Evolutionary conservation across 35 echinoderm and acorn worm genomes (phyloP), one percentile per base, ranked within the genome.

Genomic region (Lytechinus pictus): DNA sequence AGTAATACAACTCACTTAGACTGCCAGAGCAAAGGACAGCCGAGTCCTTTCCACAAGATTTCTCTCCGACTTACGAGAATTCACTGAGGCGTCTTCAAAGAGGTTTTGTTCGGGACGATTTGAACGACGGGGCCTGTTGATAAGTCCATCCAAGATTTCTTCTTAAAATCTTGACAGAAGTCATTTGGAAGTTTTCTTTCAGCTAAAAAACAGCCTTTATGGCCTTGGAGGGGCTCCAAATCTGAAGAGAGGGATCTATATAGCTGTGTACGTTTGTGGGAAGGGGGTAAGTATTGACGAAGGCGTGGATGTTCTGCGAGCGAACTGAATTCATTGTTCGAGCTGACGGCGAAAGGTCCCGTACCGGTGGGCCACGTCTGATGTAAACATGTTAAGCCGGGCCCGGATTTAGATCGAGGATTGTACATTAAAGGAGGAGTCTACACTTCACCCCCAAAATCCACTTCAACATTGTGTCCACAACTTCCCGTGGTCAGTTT

Each of bases 331-430:
- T 16, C 66, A 79, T 79, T 79, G 66, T 79, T n/a, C 66, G 5
- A 79, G 16, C 66, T 24, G 6, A 24, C 66, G 66, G 21, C 66
- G 66, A 79, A 79, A 79, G n/a, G 66, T 24, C 66, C 66, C 66
- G 66, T 16, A 79, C 66, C 66, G 61, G 19, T 24, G 66, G 66
- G n/a, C 66, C 21, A 79, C 66, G 66, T 79, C 66, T 79, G 66
- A 79, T 79, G 66, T 79, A 79, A 79, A 79, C 66, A 79, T 79
- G 66, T 79, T 79, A 79, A 79, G n/a, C n/a, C n/a, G 21, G 66
- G 66, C n/a, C 66, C 19, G 66, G 66, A 79, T 79, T 79, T 79
- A 79, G 66, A n/a, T 79, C 6, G 66, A 79, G 66, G 66, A 79
- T 79, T 79, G 16, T 79, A 79, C 21, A 79, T 79, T 5, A 79